Percentiles rank a stretch among this genome's conserved stretches.
Conservation (phyloP, 2,888 invertebrate genomes). For the Phyllotreta striolata region DNA sequence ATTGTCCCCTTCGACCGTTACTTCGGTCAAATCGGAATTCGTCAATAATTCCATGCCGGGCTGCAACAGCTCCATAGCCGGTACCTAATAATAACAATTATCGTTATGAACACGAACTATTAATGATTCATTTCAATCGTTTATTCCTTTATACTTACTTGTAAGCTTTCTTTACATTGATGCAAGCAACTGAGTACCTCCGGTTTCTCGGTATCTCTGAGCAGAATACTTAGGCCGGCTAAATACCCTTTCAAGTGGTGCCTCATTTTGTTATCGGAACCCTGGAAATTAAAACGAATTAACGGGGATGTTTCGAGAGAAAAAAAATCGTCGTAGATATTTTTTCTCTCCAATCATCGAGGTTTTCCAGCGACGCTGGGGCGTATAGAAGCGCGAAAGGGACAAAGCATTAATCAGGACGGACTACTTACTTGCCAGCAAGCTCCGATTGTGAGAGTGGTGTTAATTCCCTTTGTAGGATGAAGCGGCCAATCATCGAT, state of each 20-base stretch:
- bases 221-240: slow-evolving; percentile 83
- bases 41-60: slow-evolving; percentile 81
- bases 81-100: slow-evolving; percentile 63
- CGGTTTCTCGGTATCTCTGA: slow-evolving; percentile 77
- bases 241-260: slow-evolving; percentile 91
- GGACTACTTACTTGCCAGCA: slow-evolving; percentile 86
- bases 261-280: slow-evolving; percentile 88
- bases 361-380: neutral
- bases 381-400: neutral
- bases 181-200: slow-evolving; percentile 80
- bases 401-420: neutral
- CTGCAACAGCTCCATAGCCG: slow-evolving; percentile 76
- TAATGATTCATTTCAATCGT: neutral
- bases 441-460: slow-evolving; percentile 93
- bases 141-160: slow-evolving; percentile 50
- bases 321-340: too few species aligned
- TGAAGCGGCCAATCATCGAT: slow-evolving; percentile 99
- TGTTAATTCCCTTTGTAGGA: slow-evolving; percentile 92
- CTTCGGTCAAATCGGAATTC: slow-evolving; percentile 82
- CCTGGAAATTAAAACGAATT: slow-evolving; percentile 54
- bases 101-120: neutral
- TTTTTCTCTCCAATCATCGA: too few species aligned
- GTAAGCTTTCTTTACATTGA: slow-evolving; percentile 83
- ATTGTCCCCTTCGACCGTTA: slow-evolving; percentile 91
- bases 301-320: too few species aligned